Percentiles rank a stretch among this genome's conserved stretches.
phyloP scores from a whole-genome alignment of 2,888 invertebrate genomes.

The Agonopterix arenella region DNA sequence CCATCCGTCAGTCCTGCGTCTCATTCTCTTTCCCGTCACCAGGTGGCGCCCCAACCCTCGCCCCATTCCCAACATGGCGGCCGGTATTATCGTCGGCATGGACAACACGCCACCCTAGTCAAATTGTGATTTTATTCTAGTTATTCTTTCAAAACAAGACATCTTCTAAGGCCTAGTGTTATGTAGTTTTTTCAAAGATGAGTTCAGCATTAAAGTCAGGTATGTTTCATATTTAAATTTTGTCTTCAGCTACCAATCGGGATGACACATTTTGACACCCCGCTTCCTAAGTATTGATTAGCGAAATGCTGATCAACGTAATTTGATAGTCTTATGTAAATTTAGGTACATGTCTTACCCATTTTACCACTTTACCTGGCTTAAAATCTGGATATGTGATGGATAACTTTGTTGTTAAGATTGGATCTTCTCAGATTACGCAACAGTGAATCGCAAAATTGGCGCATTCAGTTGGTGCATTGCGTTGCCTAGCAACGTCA shows the following conservation, averaged over 20 bases:
- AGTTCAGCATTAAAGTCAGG: constrained; percentile 25
- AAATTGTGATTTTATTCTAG: constrained; percentile 20
- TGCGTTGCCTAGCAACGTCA: constrained; percentile 59
- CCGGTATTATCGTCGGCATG: constrained; percentile 20
- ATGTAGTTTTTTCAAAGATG: constrained; percentile 17
- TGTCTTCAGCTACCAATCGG: not conserved
- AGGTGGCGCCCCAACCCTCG: constrained; percentile 42
- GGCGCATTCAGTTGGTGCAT: constrained; percentile 54
- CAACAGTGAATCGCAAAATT: constrained; percentile 25
- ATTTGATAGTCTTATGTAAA: not conserved
- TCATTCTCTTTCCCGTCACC: constrained; percentile 28
- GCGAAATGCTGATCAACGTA: constrained; percentile 13
- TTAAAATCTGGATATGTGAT: not conserved
- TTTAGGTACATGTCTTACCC: not conserved
- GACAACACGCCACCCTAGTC: constrained; percentile 33
- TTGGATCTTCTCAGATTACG: constrained; percentile 14
- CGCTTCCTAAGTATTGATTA: constrained; percentile 21
- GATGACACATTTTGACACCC: constrained; percentile 4
- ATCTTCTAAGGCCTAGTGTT: not conserved
- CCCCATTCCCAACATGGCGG: constrained; percentile 34
- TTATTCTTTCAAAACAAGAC: constrained; percentile 7
- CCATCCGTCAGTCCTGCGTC: constrained; percentile 10
- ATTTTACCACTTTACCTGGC: too few species aligned
- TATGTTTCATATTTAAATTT: constrained; percentile 13
- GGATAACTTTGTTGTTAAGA: not conserved